These are phyloP conservation scores for Phymastichus coffea DNA, from an alignment of 1,140 invertebrate genomes.

Conservation along the genomic window DNA sequence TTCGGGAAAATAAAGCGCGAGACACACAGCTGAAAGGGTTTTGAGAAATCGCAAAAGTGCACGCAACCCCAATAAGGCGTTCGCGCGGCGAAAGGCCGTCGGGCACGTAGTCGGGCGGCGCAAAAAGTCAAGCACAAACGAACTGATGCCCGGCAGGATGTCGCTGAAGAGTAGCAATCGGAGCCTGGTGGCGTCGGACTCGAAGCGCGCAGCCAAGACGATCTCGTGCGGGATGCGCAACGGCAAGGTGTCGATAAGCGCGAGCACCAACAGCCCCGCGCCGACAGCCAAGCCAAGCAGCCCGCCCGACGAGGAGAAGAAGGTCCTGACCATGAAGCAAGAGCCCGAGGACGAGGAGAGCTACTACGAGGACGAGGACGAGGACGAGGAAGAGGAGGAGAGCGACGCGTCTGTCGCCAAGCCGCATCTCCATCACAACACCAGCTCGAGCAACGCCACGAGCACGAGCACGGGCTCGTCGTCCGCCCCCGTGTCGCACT, in stretches of 20 bases:
- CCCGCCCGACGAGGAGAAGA: not conserved
- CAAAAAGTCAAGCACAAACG: no score
- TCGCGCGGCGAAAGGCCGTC: no score
- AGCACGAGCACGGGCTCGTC: not conserved
- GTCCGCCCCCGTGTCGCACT: conserved; percentile 21
- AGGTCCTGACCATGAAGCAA: conserved; percentile 44
- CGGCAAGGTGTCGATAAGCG: not conserved
- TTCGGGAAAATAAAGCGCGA: no score
- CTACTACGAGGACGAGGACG: conserved; percentile 41
- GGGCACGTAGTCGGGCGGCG: no score
- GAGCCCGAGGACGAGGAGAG: conserved; percentile 48
- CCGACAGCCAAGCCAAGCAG: not conserved
- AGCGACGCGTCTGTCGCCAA: conserved; percentile 21
- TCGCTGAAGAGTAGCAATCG: conserved; percentile 17
- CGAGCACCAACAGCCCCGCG: not conserved
- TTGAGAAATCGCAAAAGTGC: no score
- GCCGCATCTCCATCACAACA: conserved; percentile 8
- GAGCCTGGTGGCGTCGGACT: conserved; percentile 11
- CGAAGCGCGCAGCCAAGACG: conserved; percentile 19
- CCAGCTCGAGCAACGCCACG: not conserved
- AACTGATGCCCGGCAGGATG: no score
- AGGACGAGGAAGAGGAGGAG: no score
- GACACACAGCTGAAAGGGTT: no score
- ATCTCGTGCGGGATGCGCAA: conserved; percentile 25
- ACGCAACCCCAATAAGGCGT: no score